These are phyloP conservation scores for Ariolimax columbianus DNA, from an alignment of 2,888 invertebrate genomes.

Conservation along the genomic window DNA sequence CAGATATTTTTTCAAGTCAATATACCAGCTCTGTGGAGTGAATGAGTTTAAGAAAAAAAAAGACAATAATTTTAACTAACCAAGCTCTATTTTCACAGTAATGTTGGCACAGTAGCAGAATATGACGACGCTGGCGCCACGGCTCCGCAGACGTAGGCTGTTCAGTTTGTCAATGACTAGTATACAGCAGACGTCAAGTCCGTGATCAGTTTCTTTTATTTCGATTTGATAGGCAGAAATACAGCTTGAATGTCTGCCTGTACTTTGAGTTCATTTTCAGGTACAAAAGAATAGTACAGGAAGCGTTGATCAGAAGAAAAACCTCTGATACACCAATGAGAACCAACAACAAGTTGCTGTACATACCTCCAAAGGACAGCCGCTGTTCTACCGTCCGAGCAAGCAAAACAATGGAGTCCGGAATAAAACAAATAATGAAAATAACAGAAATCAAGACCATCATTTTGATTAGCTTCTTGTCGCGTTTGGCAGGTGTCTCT, in stretches of 20 bases:
- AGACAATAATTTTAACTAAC: too few relatives aligned
- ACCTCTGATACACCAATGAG: constrained; percentile 1
- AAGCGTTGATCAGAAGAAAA: background rate
- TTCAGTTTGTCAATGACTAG: too few relatives aligned
- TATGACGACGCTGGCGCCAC: too few relatives aligned
- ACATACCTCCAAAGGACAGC: background rate
- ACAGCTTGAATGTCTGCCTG: background rate
- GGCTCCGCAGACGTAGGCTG: too few relatives aligned
- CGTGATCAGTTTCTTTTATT: too few relatives aligned
- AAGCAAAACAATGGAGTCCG: background rate
- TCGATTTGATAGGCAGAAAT: background rate
- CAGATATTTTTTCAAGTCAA: too few relatives aligned
- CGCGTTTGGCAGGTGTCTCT: background rate
- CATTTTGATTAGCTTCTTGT: constrained; percentile 11
- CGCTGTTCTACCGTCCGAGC: constrained; percentile 6
- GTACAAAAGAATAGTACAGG: background rate
- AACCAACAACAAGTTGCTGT: background rate
- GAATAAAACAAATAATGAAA: background rate
- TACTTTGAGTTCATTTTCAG: constrained; percentile 9
- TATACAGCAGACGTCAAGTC: too few relatives aligned
- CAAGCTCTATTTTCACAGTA: too few relatives aligned
- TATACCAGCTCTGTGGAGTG: too few relatives aligned
- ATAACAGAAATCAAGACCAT: background rate
- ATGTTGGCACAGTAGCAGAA: too few relatives aligned
- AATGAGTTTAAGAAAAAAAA: too few relatives aligned